Conservation (phyloP, 1,140 invertebrate species). For the Musca domestica region DNA sequence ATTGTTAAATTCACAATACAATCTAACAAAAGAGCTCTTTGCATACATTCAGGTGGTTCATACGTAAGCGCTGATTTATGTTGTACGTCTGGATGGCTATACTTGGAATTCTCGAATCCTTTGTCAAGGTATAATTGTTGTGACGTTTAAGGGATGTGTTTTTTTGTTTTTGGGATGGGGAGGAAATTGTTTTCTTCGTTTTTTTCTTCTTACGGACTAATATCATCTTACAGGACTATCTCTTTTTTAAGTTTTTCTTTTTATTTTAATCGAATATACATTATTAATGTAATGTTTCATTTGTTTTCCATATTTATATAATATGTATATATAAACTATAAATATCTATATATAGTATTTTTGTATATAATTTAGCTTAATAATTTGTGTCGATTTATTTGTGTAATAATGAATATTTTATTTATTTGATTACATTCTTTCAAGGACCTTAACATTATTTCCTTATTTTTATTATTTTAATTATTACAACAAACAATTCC, state of each 20-base stretch:
- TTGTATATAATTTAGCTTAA: conserved; percentile 14
- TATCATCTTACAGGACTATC: conserved; percentile 12
- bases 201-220: neutral
- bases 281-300: conserved; percentile 9
- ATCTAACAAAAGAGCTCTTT: conserved; percentile 12
- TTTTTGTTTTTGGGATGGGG: no score
- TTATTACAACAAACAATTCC: conserved; percentile 15
- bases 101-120: conserved; percentile 15
- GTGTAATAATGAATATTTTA: neutral
- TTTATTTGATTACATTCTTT: conserved; percentile 7
- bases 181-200: no score
- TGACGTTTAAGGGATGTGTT: neutral
- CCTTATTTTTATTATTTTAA: neutral
- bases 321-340: conserved; percentile 20
- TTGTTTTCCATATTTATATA: neutral
- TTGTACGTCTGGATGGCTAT: neutral
- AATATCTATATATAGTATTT: conserved; percentile 12
- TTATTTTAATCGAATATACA: conserved; percentile 20
- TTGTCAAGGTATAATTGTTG: conserved; percentile 6
- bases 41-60: no score
- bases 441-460: conserved; percentile 13
- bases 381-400: conserved; percentile 11
- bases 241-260: neutral
- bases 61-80: no score
- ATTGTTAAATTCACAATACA: neutral